A percentile compares a stretch with the other conserved stretches of the same genome.
Evolutionary conservation across 2,888 invertebrate genomes (phyloP).

Genomic region (Mechanitis mazaeus): DNA sequence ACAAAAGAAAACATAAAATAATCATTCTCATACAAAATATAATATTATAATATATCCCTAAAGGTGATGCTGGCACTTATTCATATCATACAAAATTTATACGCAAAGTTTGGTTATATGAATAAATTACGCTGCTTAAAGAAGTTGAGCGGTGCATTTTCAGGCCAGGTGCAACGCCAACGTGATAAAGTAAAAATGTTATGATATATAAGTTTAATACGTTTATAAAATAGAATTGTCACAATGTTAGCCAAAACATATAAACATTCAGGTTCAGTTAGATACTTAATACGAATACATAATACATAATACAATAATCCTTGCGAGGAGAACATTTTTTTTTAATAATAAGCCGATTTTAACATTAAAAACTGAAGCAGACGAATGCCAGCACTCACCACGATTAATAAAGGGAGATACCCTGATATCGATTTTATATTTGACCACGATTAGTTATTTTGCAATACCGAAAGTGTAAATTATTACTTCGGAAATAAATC

Average conservation of each 20-base stretch:
- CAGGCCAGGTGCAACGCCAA: not conserved
- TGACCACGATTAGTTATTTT: constrained; percentile 47
- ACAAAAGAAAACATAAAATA: constrained; percentile 32
- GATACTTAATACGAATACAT: no score
- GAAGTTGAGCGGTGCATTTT: not conserved
- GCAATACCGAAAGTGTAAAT: constrained; percentile 28
- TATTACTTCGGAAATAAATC: not conserved
- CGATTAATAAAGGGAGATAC: constrained; percentile 55
- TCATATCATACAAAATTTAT: not conserved
- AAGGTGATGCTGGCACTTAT: constrained; percentile 26
- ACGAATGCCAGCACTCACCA: constrained; percentile 40
- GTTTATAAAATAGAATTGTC: no score
- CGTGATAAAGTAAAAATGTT: no score
- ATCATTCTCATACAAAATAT: constrained; percentile 55
- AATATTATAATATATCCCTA: constrained; percentile 42
- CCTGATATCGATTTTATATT: constrained; percentile 66
- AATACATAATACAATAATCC: no score
- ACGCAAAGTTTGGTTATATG: constrained; percentile 1
- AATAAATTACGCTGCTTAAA: constrained; percentile 1
- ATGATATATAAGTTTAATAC: no score
- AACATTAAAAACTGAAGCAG: no score
- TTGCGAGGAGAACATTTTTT: no score
- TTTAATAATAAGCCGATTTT: no score
- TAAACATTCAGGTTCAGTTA: no score
- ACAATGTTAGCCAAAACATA: no score